Evolutionary conservation across 2,113 vertebrate species (phyloP).

Genomic region (Gobiocypris rarus): DNA sequence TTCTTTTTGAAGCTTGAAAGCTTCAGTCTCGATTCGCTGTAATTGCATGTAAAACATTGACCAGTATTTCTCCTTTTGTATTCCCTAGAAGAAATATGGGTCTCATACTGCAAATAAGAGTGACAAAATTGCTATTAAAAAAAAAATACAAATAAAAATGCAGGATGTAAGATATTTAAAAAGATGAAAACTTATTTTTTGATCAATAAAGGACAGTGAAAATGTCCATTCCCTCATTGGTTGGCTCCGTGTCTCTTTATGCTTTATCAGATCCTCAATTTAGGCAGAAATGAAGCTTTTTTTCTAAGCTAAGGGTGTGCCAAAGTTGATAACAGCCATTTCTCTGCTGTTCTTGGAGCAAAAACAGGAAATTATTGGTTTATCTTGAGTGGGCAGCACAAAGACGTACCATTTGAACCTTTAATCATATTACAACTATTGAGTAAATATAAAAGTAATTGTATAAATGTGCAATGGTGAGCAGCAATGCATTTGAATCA

Average conservation of each 20-base stretch:
- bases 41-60: neutral
- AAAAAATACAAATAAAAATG: too few relatives aligned
- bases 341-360: conserved; percentile 13
- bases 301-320: neutral
- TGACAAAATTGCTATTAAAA: neutral
- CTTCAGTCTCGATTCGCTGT: neutral
- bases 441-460: conserved; percentile 33
- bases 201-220: conserved; percentile 18
- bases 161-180: neutral
- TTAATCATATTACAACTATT: conserved; percentile 34
- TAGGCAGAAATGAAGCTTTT: neutral
- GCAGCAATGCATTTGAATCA: conserved; percentile 14
- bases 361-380: conserved; percentile 33
- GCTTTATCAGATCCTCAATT: neutral
- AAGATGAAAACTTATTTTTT: neutral
- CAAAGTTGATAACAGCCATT: conserved; percentile 6
- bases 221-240: neutral
- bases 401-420: conserved; percentile 13
- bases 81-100: neutral
- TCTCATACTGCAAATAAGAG: neutral
- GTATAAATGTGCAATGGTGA: conserved; percentile 12
- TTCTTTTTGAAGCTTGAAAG: conserved; percentile 17
- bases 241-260: conserved; percentile 11
- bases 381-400: conserved; percentile 22
- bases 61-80: neutral